Conservation (phyloP, 2,797 vertebrate species). For the Tragelaphus oryx region DNA sequence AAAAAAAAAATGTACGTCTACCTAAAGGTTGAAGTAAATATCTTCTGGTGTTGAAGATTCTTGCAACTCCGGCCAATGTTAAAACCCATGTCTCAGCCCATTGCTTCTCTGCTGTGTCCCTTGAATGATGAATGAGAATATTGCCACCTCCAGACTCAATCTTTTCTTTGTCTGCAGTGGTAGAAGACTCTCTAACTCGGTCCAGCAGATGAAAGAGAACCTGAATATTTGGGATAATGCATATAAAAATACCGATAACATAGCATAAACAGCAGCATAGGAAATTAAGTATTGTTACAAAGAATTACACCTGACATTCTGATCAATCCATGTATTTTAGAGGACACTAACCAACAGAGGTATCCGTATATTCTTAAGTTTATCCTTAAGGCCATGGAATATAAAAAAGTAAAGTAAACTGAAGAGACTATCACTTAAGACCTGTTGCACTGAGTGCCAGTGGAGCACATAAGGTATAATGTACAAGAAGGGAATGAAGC, state of each 20-base stretch:
- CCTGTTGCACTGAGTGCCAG: not conserved
- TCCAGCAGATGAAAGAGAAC: conserved; percentile 95
- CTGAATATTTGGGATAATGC: conserved; percentile 77
- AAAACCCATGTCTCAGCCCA: conserved; percentile 99
- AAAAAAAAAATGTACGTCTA: conserved; percentile 68
- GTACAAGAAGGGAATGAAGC: not conserved
- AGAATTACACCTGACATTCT: not conserved
- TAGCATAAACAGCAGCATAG: not conserved
- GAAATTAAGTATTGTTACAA: not conserved
- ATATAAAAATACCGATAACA: conserved; percentile 16
- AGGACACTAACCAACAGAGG: not conserved
- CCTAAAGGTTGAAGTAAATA: conserved; percentile 95
- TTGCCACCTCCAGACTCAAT: conserved; percentile 99
- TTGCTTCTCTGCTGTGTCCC: conserved; percentile 98
- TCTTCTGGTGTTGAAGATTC: conserved; percentile 98
- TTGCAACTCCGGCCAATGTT: conserved; percentile 95
- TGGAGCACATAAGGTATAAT: not conserved
- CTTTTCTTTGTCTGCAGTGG: conserved; percentile 98
- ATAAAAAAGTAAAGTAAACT: conserved; percentile 2
- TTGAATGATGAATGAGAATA: conserved; percentile 99
- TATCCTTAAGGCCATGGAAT: not conserved
- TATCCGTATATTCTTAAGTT: not conserved
- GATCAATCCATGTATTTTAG: not conserved
- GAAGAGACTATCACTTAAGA: not conserved
- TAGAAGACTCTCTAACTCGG: conserved; percentile 94